A percentile compares a stretch with the other conserved stretches of the same genome.
phyloP scores from a whole-genome alignment of 2,797 vertebrate species.

The Thaleichthys pacificus region DNA sequence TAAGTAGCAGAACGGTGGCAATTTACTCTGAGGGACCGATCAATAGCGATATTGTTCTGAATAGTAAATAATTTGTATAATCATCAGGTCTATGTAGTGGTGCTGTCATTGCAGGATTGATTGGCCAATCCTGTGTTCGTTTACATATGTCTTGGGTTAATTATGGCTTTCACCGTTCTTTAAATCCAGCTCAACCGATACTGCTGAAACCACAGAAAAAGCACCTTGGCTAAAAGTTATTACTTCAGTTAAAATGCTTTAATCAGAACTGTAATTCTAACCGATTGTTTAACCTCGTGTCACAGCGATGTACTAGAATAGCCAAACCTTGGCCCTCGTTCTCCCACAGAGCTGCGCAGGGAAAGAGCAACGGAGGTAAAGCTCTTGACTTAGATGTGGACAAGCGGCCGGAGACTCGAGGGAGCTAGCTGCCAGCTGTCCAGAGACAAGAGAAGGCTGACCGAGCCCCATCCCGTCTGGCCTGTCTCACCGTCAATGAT shows the following conservation, averaged over 20 bases:
- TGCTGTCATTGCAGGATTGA: slow-evolving; percentile 30
- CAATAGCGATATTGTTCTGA: slow-evolving; percentile 63
- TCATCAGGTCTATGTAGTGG: slow-evolving; percentile 48
- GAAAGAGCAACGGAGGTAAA: no score
- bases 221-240: not conserved
- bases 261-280: not conserved
- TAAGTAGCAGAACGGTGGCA: slow-evolving; percentile 47
- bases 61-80: slow-evolving; percentile 67
- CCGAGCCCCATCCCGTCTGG: no score
- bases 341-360: not conserved
- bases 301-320: not conserved
- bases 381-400: not conserved
- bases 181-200: not conserved
- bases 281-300: not conserved
- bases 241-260: not conserved
- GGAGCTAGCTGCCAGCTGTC: not conserved
- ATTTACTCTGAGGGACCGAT: slow-evolving; percentile 60
- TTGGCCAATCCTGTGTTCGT: not conserved
- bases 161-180: not conserved
- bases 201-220: not conserved
- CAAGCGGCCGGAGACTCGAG: not conserved
- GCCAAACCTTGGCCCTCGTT: not conserved
- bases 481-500: slow-evolving; percentile 91
- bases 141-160: not conserved
- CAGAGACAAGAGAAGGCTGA: not conserved